Percentiles rank a stretch among this genome's conserved stretches.
phyloP scores from a whole-genome alignment of 2,888 invertebrate genomes.

The Prenolepis imparis region DNA sequence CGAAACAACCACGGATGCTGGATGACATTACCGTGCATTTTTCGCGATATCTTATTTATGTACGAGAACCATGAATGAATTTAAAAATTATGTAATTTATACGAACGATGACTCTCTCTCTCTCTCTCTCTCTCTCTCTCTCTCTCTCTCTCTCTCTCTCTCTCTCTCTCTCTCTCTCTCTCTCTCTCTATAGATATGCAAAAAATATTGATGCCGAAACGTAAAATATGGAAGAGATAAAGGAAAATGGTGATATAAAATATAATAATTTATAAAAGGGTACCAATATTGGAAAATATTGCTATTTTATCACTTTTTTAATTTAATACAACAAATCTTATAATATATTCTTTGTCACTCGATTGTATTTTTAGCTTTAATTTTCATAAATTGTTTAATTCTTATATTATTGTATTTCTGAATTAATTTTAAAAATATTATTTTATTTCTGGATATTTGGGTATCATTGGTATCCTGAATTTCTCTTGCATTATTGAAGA shows the following conservation, averaged over 20 bases:
- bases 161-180: too few species aligned
- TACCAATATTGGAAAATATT: background rate
- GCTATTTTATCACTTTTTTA: background rate
- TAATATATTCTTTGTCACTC: background rate
- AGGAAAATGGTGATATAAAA: background rate
- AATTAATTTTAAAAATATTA: conserved; percentile 2
- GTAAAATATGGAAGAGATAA: conserved; percentile 1
- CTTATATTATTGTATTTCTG: background rate
- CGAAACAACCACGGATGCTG: conserved; percentile 50
- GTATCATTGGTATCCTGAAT: background rate
- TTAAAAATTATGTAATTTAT: conserved; percentile 34
- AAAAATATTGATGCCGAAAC: conserved; percentile 2
- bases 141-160: too few species aligned
- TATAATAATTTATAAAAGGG: background rate
- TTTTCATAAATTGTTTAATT: background rate
- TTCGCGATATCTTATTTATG: conserved; percentile 45
- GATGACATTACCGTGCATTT: conserved; percentile 33
- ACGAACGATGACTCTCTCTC: background rate
- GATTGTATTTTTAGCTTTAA: background rate
- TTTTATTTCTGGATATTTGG: background rate
- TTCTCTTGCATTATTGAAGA: background rate
- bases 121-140: too few species aligned
- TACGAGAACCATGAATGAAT: conserved; percentile 22
- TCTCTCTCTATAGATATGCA: background rate
- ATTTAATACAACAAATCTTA: background rate